Evolutionary conservation across 2,797 vertebrate genomes (phyloP).

Genomic region (Hafferia zeledoni): DNA sequence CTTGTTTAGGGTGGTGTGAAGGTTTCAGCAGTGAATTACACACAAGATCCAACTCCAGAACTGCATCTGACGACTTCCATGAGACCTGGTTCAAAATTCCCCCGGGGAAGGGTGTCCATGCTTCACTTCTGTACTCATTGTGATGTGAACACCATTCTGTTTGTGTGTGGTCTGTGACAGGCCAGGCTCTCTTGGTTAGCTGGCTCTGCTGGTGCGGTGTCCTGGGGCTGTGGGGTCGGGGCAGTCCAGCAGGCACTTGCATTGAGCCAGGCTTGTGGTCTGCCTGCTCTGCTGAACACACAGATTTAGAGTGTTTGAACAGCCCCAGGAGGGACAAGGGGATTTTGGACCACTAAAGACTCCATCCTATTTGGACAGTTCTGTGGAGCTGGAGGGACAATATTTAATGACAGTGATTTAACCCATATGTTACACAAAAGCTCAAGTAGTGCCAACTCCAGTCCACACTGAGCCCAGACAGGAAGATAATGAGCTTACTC

Average conservation of each 20-base stretch:
- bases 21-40: background rate
- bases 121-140: background rate
- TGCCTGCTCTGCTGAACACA: accelerated
- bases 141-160: background rate
- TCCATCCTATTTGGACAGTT: constrained; percentile 1
- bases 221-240: accelerated
- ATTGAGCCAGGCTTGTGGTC: background rate
- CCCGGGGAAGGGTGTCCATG: background rate
- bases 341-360: background rate
- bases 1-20: background rate
- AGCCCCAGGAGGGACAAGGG: background rate
- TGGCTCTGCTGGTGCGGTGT: background rate
- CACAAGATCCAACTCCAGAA: background rate
- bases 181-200: accelerated
- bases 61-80: background rate
- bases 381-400: constrained; percentile 26
- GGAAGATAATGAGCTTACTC: constrained; percentile 26
- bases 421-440: constrained; percentile 24
- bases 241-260: accelerated
- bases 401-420: constrained; percentile 44
- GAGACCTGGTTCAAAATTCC: background rate
- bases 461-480: background rate
- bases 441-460: constrained; percentile 29
- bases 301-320: background rate
- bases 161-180: accelerated